A percentile compares a stretch with the other conserved stretches of the same genome.
Evolutionary conservation across 1,140 invertebrate genomes (phyloP).

Genomic region (Acyrthosiphon pisum): DNA sequence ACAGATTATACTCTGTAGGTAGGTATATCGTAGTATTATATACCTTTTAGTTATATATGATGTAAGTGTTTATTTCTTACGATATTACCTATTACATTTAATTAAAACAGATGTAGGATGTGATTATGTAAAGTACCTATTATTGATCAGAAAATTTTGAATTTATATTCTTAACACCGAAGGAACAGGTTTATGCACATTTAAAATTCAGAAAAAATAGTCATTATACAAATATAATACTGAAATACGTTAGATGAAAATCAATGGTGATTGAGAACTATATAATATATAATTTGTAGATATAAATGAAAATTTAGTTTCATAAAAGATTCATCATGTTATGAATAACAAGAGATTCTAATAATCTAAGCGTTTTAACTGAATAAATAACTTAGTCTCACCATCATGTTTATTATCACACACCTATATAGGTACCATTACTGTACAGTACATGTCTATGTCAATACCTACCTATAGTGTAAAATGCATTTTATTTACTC

Average conservation of each 20-base stretch:
- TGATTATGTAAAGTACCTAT: not conserved
- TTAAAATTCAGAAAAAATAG: not conserved
- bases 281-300: not conserved
- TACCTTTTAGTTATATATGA: not conserved
- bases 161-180: not conserved
- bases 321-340: not conserved
- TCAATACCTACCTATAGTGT: not conserved
- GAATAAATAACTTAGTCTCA: not conserved
- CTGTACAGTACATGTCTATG: not conserved
- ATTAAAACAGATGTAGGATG: not conserved
- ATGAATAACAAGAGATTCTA: not conserved
- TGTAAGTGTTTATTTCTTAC: not conserved
- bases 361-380: not conserved
- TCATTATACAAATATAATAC: not conserved
- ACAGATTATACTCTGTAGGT: no score
- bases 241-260: not conserved
- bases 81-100: not conserved
- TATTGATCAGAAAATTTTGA: not conserved
- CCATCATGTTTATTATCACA: not conserved
- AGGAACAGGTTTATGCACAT: not conserved
- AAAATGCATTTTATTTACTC: not conserved
- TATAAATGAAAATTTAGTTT: slow-evolving; percentile 5
- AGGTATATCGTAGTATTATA: not conserved
- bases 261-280: not conserved
- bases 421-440: not conserved